Conservation (phyloP, 2,113 vertebrate genomes). For the Leucopsar rothschildi region DNA sequence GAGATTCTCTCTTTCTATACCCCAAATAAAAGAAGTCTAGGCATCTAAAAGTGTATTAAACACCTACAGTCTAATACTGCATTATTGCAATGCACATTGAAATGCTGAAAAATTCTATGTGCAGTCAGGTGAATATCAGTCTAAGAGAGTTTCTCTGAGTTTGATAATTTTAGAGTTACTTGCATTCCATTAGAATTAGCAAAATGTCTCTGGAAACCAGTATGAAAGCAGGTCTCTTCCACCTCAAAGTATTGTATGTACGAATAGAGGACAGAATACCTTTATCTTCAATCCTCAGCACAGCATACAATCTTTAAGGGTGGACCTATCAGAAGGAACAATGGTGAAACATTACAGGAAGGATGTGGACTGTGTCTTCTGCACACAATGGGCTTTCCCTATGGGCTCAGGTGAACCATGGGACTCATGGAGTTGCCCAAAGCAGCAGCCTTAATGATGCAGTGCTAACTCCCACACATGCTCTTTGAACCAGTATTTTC, state of each 20-base stretch:
- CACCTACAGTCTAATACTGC: neutral
- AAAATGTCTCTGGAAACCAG: neutral
- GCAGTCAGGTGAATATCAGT: neutral
- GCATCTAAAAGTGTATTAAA: neutral
- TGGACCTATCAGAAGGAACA: neutral
- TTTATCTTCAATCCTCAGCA: accelerated
- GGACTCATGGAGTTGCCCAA: neutral
- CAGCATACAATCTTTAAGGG: neutral
- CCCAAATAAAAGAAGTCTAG: neutral
- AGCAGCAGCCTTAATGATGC: neutral
- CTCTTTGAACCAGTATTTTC: neutral
- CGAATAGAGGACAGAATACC: neutral
- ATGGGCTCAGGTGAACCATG: neutral
- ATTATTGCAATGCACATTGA: neutral
- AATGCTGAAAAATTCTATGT: neutral
- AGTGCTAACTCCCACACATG: neutral
- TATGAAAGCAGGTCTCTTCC: neutral
- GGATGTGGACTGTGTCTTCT: accelerated
- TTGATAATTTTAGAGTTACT: neutral
- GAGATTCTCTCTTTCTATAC: neutral
- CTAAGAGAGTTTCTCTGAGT: neutral
- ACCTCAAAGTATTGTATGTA: neutral
- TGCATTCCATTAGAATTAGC: neutral
- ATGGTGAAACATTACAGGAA: neutral
- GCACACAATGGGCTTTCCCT: neutral